phyloP scores from a whole-genome alignment of 2,888 invertebrate genomes.

The Embidobia sp. region DNA sequence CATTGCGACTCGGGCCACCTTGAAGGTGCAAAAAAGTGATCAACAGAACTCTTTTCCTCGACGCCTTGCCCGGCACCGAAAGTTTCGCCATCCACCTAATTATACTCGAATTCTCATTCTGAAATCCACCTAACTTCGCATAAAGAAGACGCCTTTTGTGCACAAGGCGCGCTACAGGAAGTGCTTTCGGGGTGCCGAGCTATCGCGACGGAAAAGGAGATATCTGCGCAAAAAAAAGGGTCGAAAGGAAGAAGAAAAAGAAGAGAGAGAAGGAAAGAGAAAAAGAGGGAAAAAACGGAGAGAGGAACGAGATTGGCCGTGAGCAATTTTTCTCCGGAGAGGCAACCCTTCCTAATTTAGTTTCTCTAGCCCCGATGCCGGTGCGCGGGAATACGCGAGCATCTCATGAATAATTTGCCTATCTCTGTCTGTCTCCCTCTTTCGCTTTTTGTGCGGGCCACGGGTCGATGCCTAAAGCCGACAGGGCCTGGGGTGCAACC shows the following conservation, averaged over 20 bases:
- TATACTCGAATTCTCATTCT: constrained; percentile 2
- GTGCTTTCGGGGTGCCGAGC: neutral
- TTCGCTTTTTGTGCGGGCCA: constrained; percentile 35
- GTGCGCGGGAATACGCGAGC: constrained; percentile 49
- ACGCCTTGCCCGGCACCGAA: neutral
- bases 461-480: constrained; percentile 64
- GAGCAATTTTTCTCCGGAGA: constrained; percentile 48
- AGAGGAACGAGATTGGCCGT: constrained; percentile 41
- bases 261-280: constrained; percentile 32
- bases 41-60: too few relatives aligned
- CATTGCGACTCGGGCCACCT: too few relatives aligned
- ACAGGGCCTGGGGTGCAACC: constrained; percentile 73
- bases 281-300: constrained; percentile 17
- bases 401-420: constrained; percentile 65
- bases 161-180: constrained; percentile 10
- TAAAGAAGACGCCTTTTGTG: constrained; percentile 17
- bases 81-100: constrained; percentile 7
- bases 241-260: too few relatives aligned
- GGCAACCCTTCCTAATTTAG: constrained; percentile 65
- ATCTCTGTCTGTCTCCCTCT: constrained; percentile 41
- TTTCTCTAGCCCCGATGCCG: constrained; percentile 38
- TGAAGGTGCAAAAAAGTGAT: too few relatives aligned
- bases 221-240: neutral
- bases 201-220: too few relatives aligned
- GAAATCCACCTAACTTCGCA: constrained; percentile 18